Conservation (phyloP, 1,140 invertebrate species). For the Drosophila watanabei region DNA sequence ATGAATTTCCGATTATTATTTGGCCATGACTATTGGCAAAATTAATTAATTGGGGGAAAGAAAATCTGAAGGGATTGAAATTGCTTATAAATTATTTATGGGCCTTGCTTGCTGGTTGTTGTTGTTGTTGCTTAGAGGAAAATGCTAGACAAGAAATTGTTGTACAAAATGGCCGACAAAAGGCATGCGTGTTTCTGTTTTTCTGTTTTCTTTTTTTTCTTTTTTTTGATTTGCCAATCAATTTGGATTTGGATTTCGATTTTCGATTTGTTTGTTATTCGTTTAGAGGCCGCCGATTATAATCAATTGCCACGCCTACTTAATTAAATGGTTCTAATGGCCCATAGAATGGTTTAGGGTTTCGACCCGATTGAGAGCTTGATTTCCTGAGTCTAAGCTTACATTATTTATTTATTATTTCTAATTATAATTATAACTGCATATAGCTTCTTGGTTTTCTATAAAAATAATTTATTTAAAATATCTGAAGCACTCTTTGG, state of each 20-base stretch:
- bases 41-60: slow-evolving; percentile 16
- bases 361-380: slow-evolving; percentile 42
- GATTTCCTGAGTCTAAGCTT: slow-evolving; percentile 1
- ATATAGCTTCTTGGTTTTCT: neutral
- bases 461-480: no score
- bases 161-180: slow-evolving; percentile 45
- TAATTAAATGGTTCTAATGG: slow-evolving; percentile 66
- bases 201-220: slow-evolving; percentile 6
- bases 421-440: neutral
- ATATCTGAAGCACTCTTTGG: neutral
- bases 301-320: slow-evolving; percentile 71
- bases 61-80: neutral
- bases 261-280: slow-evolving; percentile 59
- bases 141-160: neutral
- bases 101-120: neutral
- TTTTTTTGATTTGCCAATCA: slow-evolving; percentile 63
- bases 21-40: slow-evolving; percentile 19
- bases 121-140: neutral
- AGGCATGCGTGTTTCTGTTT: slow-evolving; percentile 39
- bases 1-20: slow-evolving; percentile 23
- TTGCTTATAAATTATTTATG: slow-evolving; percentile 35
- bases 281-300: slow-evolving; percentile 56
- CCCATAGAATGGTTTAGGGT: slow-evolving; percentile 19
- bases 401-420: neutral
- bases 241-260: slow-evolving; percentile 72